Conservation (phyloP, 2,888 invertebrate genomes). For the Synergus gifuensis region DNA sequence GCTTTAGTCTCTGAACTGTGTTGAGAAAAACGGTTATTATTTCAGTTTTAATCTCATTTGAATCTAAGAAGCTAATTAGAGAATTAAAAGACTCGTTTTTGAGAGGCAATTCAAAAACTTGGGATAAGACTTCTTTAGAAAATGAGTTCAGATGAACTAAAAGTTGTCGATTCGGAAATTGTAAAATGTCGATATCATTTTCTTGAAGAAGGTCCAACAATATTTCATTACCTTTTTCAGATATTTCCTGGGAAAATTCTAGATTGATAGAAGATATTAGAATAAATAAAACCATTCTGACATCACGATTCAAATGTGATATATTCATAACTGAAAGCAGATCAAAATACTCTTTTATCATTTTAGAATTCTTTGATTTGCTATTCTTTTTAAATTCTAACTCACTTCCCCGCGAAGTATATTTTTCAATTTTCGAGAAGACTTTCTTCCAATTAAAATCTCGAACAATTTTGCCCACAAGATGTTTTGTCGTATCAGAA, state of each 20-base stretch:
- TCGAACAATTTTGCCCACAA: constrained; percentile 4
- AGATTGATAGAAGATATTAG: neutral
- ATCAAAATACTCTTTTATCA: constrained; percentile 1
- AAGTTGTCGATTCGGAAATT: constrained; percentile 17
- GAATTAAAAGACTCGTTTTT: constrained; percentile 29
- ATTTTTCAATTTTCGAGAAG: constrained; percentile 2
- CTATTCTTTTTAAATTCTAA: constrained; percentile 20
- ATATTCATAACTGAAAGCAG: constrained; percentile 14
- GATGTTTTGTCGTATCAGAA: constrained; percentile 2
- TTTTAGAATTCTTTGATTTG: constrained; percentile 2
- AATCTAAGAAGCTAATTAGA: constrained; percentile 1
- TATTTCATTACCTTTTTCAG: constrained; percentile 32
- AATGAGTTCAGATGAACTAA: constrained; percentile 6
- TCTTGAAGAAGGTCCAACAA: constrained; percentile 30
- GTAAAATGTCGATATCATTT: constrained; percentile 28
- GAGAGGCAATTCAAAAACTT: constrained; percentile 21
- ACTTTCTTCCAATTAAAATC: constrained; percentile 33
- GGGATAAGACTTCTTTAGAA: constrained; percentile 7
- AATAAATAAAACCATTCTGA: constrained; percentile 24
- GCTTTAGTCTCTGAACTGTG: neutral
- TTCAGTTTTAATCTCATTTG: neutral
- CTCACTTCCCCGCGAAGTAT: neutral
- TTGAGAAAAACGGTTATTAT: neutral
- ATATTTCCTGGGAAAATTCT: constrained; percentile 37
- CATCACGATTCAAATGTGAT: neutral